Conservation (phyloP, 2,113 vertebrate genomes). For the Marmota flaviventris region DNA sequence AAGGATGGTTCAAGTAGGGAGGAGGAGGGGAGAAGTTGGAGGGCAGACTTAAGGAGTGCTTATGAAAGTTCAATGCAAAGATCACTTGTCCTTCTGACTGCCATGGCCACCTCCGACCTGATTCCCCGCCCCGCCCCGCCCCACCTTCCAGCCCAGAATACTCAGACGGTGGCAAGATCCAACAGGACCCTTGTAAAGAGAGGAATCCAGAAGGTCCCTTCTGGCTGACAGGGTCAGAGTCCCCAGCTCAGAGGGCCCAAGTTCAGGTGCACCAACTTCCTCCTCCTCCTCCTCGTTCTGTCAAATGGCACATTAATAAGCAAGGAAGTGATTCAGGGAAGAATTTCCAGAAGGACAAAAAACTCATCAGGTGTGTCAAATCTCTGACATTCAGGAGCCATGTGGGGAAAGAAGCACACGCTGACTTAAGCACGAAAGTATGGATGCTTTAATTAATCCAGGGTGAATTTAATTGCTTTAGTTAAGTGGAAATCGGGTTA, state of each 20-base stretch:
- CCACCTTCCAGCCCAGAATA: neutral
- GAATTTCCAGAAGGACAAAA: constrained; percentile 91
- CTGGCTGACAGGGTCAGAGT: neutral
- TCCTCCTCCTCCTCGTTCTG: constrained; percentile 40
- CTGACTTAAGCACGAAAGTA: constrained; percentile 92
- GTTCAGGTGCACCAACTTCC: constrained; percentile 52
- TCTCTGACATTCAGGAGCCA: constrained; percentile 91
- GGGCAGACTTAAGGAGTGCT: neutral
- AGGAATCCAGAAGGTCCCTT: neutral
- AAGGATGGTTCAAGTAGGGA: neutral
- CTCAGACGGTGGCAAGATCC: neutral
- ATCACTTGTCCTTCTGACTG: neutral
- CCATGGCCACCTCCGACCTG: accelerated
- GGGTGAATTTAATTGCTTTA: constrained; percentile 95
- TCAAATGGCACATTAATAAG: constrained; percentile 84
- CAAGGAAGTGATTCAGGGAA: constrained; percentile 81
- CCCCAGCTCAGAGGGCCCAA: neutral
- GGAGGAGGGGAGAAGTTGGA: neutral
- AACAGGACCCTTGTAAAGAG: neutral
- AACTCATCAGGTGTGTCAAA: constrained; percentile 92
- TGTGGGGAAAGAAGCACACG: constrained; percentile 89
- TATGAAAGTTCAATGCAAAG: neutral
- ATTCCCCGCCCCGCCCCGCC: no score
- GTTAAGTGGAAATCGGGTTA: constrained; percentile 93
- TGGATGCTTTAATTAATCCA: constrained; percentile 93